Evolutionary conservation across 2,888 invertebrate species (phyloP).

Genomic region (Drosophila acutilabella): DNA sequence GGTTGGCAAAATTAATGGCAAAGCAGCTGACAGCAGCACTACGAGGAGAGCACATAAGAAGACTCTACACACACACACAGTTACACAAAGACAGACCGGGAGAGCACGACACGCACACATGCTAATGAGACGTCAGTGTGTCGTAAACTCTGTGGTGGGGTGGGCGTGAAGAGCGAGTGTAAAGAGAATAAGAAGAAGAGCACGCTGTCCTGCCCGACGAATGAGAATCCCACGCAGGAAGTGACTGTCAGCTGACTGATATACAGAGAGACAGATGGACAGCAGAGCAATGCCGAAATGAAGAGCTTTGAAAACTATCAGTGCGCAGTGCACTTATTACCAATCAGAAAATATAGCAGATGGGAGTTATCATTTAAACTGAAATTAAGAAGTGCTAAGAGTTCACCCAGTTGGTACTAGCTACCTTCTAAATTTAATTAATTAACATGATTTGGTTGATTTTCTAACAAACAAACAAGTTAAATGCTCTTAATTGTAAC

Average conservation of each 20-base stretch:
- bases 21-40: constrained; percentile 55
- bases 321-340: too few species aligned
- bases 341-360: too few species aligned
- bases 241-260: constrained; percentile 57
- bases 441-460: too few species aligned
- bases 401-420: too few species aligned
- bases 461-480: too few species aligned
- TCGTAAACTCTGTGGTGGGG: constrained; percentile 1
- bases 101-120: constrained; percentile 60
- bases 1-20: constrained; percentile 67
- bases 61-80: constrained; percentile 4
- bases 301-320: constrained; percentile 20
- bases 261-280: constrained; percentile 25
- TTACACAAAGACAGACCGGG: not conserved
- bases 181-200: not conserved
- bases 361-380: too few species aligned
- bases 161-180: not conserved
- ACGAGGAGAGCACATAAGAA: not conserved
- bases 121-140: constrained; percentile 71
- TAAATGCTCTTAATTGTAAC: too few species aligned
- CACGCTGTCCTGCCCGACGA: constrained; percentile 42
- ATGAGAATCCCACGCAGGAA: constrained; percentile 59
- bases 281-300: constrained; percentile 5
- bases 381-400: too few species aligned
- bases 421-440: too few species aligned